Conservation (phyloP, 2,113 vertebrate genomes). For the Hystrix brachyura region DNA sequence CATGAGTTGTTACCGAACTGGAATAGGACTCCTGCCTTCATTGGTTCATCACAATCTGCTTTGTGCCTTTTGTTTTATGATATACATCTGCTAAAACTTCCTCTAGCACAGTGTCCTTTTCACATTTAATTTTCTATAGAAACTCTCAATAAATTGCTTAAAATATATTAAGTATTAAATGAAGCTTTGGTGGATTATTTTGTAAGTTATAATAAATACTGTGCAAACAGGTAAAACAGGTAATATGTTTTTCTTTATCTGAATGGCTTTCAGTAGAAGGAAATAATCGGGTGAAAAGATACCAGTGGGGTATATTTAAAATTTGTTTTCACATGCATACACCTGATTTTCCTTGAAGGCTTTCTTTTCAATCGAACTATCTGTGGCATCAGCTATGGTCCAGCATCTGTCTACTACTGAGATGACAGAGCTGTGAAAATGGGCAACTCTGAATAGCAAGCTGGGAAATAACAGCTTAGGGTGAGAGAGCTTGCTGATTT, state of each 20-base stretch:
- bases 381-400: neutral
- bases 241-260: slow-evolving; percentile 14
- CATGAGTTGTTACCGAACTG: neutral
- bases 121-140: neutral
- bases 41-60: neutral
- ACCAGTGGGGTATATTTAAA: neutral
- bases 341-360: neutral
- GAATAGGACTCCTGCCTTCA: neutral
- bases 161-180: neutral
- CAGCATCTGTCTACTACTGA: neutral
- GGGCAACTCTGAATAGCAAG: neutral
- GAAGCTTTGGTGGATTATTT: neutral
- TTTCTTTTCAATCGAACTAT: neutral
- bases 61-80: neutral
- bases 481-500: neutral
- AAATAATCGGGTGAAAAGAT: neutral
- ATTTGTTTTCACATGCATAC: neutral
- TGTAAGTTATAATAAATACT: slow-evolving; percentile 7
- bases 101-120: neutral
- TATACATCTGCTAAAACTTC: neutral
- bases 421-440: neutral
- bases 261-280: neutral
- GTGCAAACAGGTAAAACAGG: neutral
- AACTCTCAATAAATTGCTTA: neutral
- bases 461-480: neutral